phyloP scores from a whole-genome alignment of 2,888 invertebrate species.

The Amitus sp. region DNA sequence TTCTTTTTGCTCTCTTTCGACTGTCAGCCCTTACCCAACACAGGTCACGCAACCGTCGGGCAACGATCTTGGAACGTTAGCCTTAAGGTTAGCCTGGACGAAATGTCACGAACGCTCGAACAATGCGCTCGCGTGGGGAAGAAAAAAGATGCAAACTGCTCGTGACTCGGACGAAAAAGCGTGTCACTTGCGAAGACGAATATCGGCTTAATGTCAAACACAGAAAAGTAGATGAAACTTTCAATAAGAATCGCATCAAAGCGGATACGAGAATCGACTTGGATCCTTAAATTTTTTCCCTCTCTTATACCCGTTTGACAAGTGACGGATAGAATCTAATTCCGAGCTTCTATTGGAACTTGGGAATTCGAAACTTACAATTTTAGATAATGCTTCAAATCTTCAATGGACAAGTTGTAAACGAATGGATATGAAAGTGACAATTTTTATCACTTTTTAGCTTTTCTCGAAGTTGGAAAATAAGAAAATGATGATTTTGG shows the following conservation, averaged over 20 bases:
- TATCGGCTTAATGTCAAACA: conserved; percentile 29
- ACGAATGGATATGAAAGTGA: too few species aligned
- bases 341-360: too few species aligned
- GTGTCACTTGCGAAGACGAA: conserved; percentile 20
- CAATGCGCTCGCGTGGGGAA: conserved; percentile 29
- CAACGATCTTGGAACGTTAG: conserved; percentile 49
- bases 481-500: too few species aligned
- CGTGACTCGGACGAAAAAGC: conserved; percentile 31
- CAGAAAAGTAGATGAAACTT: conserved; percentile 13
- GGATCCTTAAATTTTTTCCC: too few species aligned
- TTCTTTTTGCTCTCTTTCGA: conserved; percentile 35
- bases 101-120: conserved; percentile 52
- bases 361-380: too few species aligned
- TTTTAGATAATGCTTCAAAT: too few species aligned
- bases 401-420: too few species aligned
- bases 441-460: too few species aligned
- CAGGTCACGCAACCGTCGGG: conserved; percentile 48
- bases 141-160: conserved; percentile 24
- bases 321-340: too few species aligned
- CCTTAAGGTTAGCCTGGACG: conserved; percentile 51
- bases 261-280: conserved; percentile 4
- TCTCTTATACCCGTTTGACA: too few species aligned
- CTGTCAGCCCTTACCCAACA: conserved; percentile 34
- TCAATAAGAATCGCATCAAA: conserved; percentile 19
- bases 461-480: too few species aligned